Evolutionary conservation across 2,797 vertebrate species (phyloP).

Genomic region (Thaleichthys pacificus): DNA sequence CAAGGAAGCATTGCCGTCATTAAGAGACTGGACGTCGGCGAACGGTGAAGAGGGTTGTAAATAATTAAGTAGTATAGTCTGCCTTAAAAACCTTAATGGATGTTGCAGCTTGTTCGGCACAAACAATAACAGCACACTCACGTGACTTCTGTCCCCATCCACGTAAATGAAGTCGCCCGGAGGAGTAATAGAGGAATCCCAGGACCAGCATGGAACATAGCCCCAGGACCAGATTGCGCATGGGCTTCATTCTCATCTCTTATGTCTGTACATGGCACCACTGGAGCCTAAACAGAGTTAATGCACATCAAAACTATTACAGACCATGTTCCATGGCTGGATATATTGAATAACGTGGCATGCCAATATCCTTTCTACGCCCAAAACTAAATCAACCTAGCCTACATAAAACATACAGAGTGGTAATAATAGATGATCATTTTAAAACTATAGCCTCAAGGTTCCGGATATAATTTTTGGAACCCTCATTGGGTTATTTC

Average conservation of each 20-base stretch:
- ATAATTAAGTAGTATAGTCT: not conserved
- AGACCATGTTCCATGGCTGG: not conserved
- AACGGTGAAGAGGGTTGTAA: not conserved
- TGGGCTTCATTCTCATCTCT: conserved; percentile 84
- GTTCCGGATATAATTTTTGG: no score
- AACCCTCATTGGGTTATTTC: no score
- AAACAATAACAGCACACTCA: conserved; percentile 72
- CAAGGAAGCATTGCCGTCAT: not conserved
- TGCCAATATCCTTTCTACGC: not conserved
- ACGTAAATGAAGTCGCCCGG: conserved; percentile 84
- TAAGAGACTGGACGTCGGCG: not conserved
- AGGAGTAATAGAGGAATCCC: conserved; percentile 88
- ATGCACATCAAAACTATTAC: no score
- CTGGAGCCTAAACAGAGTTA: not conserved
- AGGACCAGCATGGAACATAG: conserved; percentile 87
- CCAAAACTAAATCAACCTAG: not conserved
- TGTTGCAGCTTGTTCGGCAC: not conserved
- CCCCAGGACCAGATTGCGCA: conserved; percentile 84
- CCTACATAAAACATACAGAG: no score
- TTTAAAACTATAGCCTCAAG: no score
- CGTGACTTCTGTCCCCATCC: conserved; percentile 80
- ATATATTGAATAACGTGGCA: not conserved
- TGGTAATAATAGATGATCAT: no score
- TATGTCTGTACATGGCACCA: conserved; percentile 48
- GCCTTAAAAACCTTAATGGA: not conserved